Percentiles rank a stretch among this genome's conserved stretches.
phyloP scores from a whole-genome alignment of 1,140 invertebrate species.

The Oedothorax gibbosus region DNA sequence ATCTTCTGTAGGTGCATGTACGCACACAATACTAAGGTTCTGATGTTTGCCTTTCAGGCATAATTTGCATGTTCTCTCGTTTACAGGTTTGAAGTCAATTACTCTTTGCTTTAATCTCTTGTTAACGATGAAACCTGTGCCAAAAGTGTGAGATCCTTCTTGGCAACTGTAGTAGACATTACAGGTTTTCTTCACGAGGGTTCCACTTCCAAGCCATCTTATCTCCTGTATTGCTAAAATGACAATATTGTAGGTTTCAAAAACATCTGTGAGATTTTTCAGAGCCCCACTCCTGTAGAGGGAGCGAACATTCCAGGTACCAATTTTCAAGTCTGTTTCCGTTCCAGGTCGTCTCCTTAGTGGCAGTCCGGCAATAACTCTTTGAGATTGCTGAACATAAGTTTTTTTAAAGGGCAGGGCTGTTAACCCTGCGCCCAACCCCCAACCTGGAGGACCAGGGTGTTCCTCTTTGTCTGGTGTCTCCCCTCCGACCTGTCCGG shows the following conservation, averaged over 20 bases:
- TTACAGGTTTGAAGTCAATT: conserved; percentile 23
- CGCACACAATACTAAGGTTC: conserved; percentile 14
- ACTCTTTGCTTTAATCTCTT: conserved; percentile 18
- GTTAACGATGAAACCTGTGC: not conserved
- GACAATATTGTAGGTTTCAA: not conserved
- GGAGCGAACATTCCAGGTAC: conserved; percentile 13
- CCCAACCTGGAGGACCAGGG: too few species aligned
- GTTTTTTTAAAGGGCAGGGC: not conserved
- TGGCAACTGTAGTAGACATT: conserved; percentile 7
- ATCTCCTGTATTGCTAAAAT: conserved; percentile 12
- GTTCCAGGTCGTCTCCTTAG: conserved; percentile 18
- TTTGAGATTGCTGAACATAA: conserved; percentile 3
- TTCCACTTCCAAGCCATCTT: conserved; percentile 15
- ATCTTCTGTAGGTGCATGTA: conserved; percentile 2
- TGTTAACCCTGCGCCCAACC: too few species aligned
- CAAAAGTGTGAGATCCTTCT: conserved; percentile 7
- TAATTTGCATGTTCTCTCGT: conserved; percentile 22
- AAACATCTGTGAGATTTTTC: conserved; percentile 19
- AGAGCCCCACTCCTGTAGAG: not conserved
- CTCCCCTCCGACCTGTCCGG: too few species aligned
- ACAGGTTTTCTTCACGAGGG: conserved; percentile 3
- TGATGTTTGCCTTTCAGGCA: conserved; percentile 10
- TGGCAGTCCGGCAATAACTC: not conserved
- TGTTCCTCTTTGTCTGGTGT: too few species aligned
- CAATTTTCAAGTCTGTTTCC: conserved; percentile 8